These are phyloP conservation scores for Oryzias melastigma DNA, from an alignment of 2,113 vertebrate species.

Conservation along the genomic window DNA sequence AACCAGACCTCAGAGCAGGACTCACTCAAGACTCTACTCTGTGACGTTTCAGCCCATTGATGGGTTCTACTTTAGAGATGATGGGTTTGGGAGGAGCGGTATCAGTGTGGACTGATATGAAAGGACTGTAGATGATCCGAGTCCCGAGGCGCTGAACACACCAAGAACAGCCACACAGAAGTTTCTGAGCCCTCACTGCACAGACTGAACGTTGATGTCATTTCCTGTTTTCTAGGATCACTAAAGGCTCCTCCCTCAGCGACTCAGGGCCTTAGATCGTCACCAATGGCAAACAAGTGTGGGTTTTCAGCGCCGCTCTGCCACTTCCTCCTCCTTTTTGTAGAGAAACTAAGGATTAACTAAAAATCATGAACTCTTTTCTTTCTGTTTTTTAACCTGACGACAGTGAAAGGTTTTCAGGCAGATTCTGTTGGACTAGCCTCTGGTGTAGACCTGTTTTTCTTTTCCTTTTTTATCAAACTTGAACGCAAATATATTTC, in stretches of 20 bases:
- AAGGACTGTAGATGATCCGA: no score
- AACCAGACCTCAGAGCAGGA: no score
- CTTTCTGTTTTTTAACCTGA: conserved; percentile 78
- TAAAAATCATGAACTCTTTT: conserved; percentile 74
- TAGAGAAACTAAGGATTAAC: conserved; percentile 77
- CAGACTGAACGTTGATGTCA: neutral
- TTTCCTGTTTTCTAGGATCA: conserved; percentile 82
- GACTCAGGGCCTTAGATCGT: conserved; percentile 62
- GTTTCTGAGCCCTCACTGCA: no score
- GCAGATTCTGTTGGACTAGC: conserved; percentile 65
- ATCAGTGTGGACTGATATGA: no score
- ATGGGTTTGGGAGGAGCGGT: no score
- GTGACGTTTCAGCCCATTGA: no score
- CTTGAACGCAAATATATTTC: conserved; percentile 71
- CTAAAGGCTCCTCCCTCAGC: conserved; percentile 75
- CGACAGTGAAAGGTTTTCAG: conserved; percentile 65
- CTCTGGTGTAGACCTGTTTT: conserved; percentile 60
- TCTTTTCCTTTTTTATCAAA: conserved; percentile 67
- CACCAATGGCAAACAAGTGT: conserved; percentile 72
- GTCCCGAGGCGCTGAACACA: no score
- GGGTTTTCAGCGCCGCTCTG: conserved; percentile 87
- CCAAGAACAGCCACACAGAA: no score
- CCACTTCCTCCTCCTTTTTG: conserved; percentile 83
- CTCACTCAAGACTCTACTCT: no score
- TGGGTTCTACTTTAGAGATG: no score